Conservation (phyloP, 2,888 invertebrate genomes). For the Empis livida region DNA sequence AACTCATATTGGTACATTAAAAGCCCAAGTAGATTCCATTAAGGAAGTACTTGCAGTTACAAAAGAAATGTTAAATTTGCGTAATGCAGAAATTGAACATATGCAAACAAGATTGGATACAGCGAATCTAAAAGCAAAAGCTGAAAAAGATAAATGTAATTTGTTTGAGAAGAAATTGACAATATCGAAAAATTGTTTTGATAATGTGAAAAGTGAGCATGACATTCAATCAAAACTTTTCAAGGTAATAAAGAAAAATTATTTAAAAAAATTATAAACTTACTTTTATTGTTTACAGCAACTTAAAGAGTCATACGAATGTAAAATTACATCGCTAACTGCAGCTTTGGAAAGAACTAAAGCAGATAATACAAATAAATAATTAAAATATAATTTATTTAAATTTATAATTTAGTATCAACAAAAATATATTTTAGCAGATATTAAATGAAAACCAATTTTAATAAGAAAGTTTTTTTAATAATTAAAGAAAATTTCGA, state of each 20-base stretch:
- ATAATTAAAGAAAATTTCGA: too few species aligned
- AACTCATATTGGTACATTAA: conserved; percentile 59
- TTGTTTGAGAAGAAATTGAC: conserved; percentile 57
- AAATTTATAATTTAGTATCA: too few species aligned
- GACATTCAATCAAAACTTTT: conserved; percentile 63
- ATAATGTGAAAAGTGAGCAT: conserved; percentile 63
- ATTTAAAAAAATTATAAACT: background rate
- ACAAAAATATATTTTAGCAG: too few species aligned
- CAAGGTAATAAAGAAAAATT: conserved; percentile 32
- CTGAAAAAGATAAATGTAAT: conserved; percentile 57
- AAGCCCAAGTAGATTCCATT: conserved; percentile 57
- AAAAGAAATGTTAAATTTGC: conserved; percentile 64
- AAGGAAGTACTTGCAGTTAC: conserved; percentile 74
- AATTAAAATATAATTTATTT: too few species aligned
- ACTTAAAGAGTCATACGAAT: conserved; percentile 52
- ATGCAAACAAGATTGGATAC: conserved; percentile 55
- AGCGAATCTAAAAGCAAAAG: conserved; percentile 54
- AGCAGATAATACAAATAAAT: background rate
- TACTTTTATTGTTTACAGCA: conserved; percentile 36
- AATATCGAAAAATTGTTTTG: conserved; percentile 57
- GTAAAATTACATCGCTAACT: conserved; percentile 39
- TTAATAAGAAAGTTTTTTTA: too few species aligned
- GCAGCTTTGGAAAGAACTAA: conserved; percentile 18
- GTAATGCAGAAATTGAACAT: conserved; percentile 66
- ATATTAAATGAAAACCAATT: too few species aligned